Evolutionary conservation across 2,113 vertebrate species (phyloP), one percentile per base, ranked within the genome.

Genomic region (Megaceryle torquata): DNA sequence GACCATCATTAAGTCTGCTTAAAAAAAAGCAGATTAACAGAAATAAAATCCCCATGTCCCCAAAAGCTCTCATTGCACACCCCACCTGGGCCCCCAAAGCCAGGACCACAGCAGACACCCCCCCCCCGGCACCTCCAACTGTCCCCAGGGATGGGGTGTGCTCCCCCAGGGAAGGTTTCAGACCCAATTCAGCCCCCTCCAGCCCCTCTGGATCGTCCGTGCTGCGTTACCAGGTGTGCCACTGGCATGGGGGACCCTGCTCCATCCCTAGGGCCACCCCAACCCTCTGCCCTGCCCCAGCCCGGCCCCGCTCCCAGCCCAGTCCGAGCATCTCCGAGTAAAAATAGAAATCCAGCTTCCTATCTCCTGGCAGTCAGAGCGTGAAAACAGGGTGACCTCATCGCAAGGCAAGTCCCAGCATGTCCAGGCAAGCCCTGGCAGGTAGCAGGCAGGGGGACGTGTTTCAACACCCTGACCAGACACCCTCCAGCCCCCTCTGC

Each of bases 391-490:
- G 17, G 88, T 97, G 97, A 97, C 95, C 95, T 98, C 97, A 97
- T 6, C 9, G 67, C 68, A 6, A 84, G 94, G 86, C 97, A 97
- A 95, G 96, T 82, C 92, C 53, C 95, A 89, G 92, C 97, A 94
- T 96, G 96, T 92, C 93, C 94, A 83, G 96, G 89, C 97, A 97
- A 95, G 97, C 90, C 96, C 86, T 22, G 93, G 89, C 97, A 97
- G 95, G 96, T 95, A 50, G 28, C 15, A 4, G 83, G 71, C 60
- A 9, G 19, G 22, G 22, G 72, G 76, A 71, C 39, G 3, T 2
- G 50, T 50, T 43, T 11, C 10, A 1, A 48, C 91, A 70, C 24
- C 84, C 65, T 1, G 33, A 9, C 5, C 41, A 0, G 82, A 16
- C 93, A 5, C 21, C 71, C 60, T 4, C 41, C 70, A 14, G 59